phyloP scores from a whole-genome alignment of 2,888 invertebrate species.

The Aelia acuminata region DNA sequence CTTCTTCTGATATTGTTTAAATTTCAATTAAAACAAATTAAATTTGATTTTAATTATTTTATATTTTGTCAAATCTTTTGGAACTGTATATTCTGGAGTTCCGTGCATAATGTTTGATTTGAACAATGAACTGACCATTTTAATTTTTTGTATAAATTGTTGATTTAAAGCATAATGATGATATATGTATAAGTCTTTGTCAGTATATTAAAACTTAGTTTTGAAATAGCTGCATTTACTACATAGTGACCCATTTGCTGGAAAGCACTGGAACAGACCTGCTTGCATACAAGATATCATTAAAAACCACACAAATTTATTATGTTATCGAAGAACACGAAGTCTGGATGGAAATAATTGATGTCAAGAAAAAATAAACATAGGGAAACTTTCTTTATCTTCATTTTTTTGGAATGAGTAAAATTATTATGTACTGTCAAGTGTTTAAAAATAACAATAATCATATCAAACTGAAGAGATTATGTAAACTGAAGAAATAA shows the following conservation, averaged over 20 bases:
- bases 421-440: not conserved
- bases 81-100: too few relatives aligned
- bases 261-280: not conserved
- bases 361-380: not conserved
- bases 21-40: too few relatives aligned
- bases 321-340: too few relatives aligned
- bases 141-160: not conserved
- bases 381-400: too few relatives aligned
- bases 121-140: not conserved
- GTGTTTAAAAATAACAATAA: not conserved
- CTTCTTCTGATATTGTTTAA: too few relatives aligned
- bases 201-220: not conserved
- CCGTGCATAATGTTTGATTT: too few relatives aligned
- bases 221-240: too few relatives aligned
- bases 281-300: not conserved
- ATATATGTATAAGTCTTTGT: not conserved
- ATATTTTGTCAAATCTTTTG: too few relatives aligned
- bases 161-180: not conserved
- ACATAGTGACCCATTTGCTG: too few relatives aligned
- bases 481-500: not conserved
- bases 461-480: not conserved
- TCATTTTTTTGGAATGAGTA: too few relatives aligned
- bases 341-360: not conserved
- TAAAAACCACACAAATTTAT: not conserved
- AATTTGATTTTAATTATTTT: too few relatives aligned